Conservation (phyloP, 2,797 vertebrate genomes). For the Odontamblyopus lacepedii region DNA sequence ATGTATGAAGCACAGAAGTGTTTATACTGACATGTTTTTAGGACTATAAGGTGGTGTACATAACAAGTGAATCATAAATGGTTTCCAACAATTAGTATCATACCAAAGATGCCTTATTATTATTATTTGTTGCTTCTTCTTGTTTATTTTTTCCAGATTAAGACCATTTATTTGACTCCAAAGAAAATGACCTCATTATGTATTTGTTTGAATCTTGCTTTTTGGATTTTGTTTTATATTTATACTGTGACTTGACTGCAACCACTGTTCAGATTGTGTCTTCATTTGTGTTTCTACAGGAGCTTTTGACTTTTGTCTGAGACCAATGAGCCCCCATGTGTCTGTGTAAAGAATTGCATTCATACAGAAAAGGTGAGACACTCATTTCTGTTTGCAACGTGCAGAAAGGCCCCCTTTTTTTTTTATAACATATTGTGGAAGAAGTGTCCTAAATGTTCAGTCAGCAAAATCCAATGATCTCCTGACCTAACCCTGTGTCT, state of each 20-base stretch:
- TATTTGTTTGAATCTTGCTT: not conserved
- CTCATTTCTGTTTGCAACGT: too few species aligned
- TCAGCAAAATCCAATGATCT: not conserved
- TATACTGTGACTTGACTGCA: not conserved
- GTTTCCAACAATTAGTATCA: not conserved
- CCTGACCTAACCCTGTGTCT: not conserved
- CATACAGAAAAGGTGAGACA: too few species aligned
- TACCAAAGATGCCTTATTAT: not conserved
- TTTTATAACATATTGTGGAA: too few species aligned
- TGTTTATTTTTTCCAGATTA: not conserved
- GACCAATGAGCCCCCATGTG: constrained; percentile 37
- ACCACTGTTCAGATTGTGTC: not conserved
- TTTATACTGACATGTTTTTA: not conserved
- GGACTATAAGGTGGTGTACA: not conserved
- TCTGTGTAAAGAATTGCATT: constrained; percentile 45
- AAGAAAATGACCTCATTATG: not conserved
- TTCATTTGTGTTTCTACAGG: not conserved
- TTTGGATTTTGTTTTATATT: not conserved
- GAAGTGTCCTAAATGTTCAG: not conserved
- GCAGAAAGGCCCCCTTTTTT: too few species aligned
- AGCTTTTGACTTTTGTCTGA: not conserved
- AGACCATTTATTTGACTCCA: not conserved
- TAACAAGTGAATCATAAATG: not conserved
- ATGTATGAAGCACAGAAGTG: not conserved
- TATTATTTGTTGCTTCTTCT: not conserved